phyloP scores from a whole-genome alignment of 2,888 invertebrate species.

The Heliconius aoede region DNA sequence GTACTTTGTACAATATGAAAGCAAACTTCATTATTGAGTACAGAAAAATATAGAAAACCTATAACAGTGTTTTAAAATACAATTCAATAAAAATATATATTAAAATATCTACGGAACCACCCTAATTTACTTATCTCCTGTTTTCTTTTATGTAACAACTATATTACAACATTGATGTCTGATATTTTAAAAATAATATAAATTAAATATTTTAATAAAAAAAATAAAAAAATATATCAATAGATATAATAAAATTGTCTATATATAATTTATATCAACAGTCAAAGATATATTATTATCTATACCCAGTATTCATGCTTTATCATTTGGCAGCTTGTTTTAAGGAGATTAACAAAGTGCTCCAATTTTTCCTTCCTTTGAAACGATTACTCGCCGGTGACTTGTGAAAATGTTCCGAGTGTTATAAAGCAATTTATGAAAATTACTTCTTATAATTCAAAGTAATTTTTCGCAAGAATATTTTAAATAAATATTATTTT shows the following conservation, averaged over 20 bases:
- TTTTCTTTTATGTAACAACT: too few species aligned
- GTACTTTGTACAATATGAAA: conserved; percentile 44
- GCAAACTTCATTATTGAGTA: conserved; percentile 28
- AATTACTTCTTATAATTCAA: conserved; percentile 25
- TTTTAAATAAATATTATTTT: conserved; percentile 4
- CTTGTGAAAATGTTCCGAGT: conserved; percentile 54
- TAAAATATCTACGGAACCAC: too few species aligned
- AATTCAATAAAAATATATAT: too few species aligned
- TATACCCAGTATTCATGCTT: conserved; percentile 58
- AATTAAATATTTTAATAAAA: too few species aligned
- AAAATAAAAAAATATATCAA: too few species aligned
- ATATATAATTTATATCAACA: too few species aligned
- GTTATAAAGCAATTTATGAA: conserved; percentile 34
- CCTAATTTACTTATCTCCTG: too few species aligned
- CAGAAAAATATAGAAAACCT: background rate
- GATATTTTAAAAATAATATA: too few species aligned
- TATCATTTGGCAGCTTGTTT: conserved; percentile 62
- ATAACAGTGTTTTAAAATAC: background rate
- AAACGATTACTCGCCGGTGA: conserved; percentile 59
- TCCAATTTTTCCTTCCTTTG: conserved; percentile 55
- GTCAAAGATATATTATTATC: conserved; percentile 19
- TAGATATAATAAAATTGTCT: too few species aligned
- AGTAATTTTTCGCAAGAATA: background rate
- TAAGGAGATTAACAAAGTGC: conserved; percentile 60
- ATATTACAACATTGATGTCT: too few species aligned